Evolutionary conservation across 2,797 vertebrate species (phyloP).

Genomic region (Pangasius djambal): DNA sequence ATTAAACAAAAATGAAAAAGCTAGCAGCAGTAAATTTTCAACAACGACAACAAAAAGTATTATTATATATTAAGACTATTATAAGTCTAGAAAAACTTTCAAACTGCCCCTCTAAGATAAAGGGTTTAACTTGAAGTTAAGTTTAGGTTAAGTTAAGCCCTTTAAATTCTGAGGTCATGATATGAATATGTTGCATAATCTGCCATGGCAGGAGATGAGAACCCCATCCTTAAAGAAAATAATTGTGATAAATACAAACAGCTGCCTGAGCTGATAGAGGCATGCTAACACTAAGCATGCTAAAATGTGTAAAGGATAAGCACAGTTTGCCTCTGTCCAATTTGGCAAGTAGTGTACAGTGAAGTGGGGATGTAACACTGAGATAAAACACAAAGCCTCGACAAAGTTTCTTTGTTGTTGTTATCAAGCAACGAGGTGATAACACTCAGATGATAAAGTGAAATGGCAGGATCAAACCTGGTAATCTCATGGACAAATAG

Average conservation of each 20-base stretch:
- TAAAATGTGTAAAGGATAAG: slow-evolving; percentile 7
- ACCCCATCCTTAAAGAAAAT: not conserved
- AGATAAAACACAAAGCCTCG: slow-evolving; percentile 9
- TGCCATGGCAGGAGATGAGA: not conserved
- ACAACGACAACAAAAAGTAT: not conserved
- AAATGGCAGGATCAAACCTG: not conserved
- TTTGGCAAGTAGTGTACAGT: not conserved
- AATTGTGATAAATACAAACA: slow-evolving; percentile 4
- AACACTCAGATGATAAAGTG: not conserved
- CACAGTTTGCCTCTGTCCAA: not conserved
- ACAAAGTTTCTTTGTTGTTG: not conserved
- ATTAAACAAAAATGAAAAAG: not conserved
- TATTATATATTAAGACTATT: not conserved
- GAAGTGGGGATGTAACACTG: not conserved
- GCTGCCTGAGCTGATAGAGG: not conserved
- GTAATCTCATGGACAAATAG: not conserved
- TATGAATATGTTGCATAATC: not conserved
- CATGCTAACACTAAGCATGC: not conserved
- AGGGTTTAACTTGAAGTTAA: not conserved
- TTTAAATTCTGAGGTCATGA: not conserved
- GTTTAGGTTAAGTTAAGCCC: not conserved
- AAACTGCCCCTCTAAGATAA: not conserved
- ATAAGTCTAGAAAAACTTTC: not conserved
- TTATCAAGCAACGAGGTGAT: not conserved
- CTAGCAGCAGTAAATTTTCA: not conserved